Conservation (phyloP, 2,113 vertebrate genomes). For the Scolopax mira region DNA sequence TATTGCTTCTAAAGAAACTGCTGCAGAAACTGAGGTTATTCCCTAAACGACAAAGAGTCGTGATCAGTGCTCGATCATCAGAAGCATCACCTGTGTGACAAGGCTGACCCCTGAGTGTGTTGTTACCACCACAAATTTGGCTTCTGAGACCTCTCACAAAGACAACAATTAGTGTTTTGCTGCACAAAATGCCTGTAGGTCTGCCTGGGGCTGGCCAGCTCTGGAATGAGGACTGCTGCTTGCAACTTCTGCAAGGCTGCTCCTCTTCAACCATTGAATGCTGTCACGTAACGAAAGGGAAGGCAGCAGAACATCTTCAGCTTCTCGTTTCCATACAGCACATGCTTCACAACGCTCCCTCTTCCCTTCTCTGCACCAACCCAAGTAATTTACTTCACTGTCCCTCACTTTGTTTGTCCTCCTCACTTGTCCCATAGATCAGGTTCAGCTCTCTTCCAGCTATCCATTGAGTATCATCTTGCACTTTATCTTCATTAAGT, state of each 20-base stretch:
- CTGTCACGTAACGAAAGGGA: neutral
- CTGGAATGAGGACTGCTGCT: neutral
- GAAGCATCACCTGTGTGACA: neutral
- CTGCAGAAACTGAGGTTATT: neutral
- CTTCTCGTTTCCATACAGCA: neutral
- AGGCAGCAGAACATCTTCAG: neutral
- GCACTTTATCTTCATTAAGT: neutral
- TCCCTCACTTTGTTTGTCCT: neutral
- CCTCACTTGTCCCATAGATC: neutral
- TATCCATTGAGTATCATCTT: neutral
- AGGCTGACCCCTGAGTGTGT: neutral
- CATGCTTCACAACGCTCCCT: neutral
- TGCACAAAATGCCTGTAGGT: neutral
- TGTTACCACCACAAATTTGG: neutral
- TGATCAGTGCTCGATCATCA: fast-evolving
- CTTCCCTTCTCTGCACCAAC: neutral
- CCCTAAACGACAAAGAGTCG: neutral
- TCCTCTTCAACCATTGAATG: neutral
- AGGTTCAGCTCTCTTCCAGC: neutral
- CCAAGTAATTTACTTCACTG: neutral
- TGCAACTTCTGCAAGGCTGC: neutral
- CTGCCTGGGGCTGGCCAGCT: neutral
- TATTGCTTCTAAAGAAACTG: neutral
- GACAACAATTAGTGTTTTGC: neutral
- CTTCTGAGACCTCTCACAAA: neutral